Base-by-base conservation (phyloP, 2,888 invertebrate genomes). In the Glyphotaelius pellucidus region DNA sequence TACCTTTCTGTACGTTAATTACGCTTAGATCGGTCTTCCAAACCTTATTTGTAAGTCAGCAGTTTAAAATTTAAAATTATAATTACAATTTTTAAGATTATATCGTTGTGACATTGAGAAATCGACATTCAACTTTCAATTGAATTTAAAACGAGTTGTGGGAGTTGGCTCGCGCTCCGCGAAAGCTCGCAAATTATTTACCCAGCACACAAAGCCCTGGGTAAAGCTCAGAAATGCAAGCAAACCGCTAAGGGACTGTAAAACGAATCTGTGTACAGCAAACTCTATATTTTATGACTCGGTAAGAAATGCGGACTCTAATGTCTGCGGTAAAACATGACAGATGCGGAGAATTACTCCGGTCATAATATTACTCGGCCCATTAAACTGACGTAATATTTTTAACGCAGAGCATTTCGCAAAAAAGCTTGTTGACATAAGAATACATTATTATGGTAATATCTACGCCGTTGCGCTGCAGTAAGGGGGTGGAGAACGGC, bases 341-440 rank as follows among this genome's bases (percentile, higher is more conserved):
- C 25, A 67, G 67, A 67, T 5, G 67, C 2, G 67, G 67, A 67
- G 67, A 67, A 67, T 67, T 67, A 67, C 25, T n/a, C 67, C 25
- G 25, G 67, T n/a, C 11, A 67, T 67, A 67, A 67, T 67, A 67
- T 67, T 67, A 67, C 67, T 67, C 67, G 2, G 25, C 67, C 67
- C 67, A 9, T 9, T 4, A 67, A 67, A 25, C 67, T 9, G 67
- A 67, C 9, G 1, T 25, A 67, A 83, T n/a, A 35, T 83, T 35
- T 38, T 35, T 32, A 35, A 83, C 15, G 30, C 83, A 25, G 32
- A 83, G 12, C 35, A 38, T 38, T 32, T 83, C 19, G 83, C 83
- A 83, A 83, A 83, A 83, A 83, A 83, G 35, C 83, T 83, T 83
- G 35, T 83, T 83, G 83, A 83, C 83, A 83, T 35, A 83, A 35